Base-by-base conservation (phyloP, 2,113 vertebrate genomes). In the Sinocyclocheilus maitianheensis region DNA sequence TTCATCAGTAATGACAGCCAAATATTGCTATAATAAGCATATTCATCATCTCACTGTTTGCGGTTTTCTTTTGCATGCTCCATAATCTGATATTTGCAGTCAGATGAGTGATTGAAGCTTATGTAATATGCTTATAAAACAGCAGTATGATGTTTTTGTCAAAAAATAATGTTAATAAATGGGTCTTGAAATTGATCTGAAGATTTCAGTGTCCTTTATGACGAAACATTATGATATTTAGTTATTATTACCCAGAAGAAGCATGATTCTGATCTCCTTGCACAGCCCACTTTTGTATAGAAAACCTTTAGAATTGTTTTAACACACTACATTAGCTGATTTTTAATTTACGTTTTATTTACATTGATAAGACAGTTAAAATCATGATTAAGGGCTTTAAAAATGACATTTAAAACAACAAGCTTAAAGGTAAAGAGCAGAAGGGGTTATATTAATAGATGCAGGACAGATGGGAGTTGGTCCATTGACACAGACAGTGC, bases 41-140 rank as follows among this genome's bases (percentile, higher is more conserved):
- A 46, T 46, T 46, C 43, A 46, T 46, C 10, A 46, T 65, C 84
- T 84, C 58, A 51, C 63, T 82, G 74, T 88, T 80, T 82, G 34
- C 34, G 0, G 9, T 74, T 75, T 94, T 82, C 84, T 90, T 93
- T 92, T 94, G 95, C 95, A 95, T 95, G 95, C 90, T 92, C 90
- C 88, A 89, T 81, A 90, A 93, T 92, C 91, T 91, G 92, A 90
- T 89, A 90, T 94, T 93, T 93, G 85, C 92, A 83, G 90, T 90
- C 89, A 89, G 89, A 93, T 82, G 87, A 89, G 90, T 91, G 69
- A 90, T 85, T 75, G 87, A 91, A 91, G 89, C 84, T 37, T 88
- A 85, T 89, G 89, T 86, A 84, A 86, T 89, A 91, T 89, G 90
- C 88, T 90, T 72, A 83, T 79, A 62, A 77, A 89, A 87, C 37